Percentiles rank a stretch among this genome's conserved stretches.
Evolutionary conservation across 2,888 invertebrate genomes (phyloP).

Genomic region (Archaeoteleia sp.): DNA sequence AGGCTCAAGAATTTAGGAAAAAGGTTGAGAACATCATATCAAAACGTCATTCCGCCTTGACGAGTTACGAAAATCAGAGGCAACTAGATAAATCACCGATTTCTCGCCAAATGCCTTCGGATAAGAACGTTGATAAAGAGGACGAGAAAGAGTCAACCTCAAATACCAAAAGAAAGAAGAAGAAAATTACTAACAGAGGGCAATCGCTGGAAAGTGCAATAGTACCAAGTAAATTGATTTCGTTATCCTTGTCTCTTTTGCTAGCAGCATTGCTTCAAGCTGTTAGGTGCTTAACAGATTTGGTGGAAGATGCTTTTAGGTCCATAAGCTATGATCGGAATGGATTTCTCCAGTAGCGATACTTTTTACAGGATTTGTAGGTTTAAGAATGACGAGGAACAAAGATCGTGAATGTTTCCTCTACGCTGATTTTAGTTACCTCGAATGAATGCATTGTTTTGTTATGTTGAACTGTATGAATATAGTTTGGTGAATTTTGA

Average conservation of each 20-base stretch:
- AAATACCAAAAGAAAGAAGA: conserved; percentile 61
- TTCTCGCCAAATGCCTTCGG: conserved; percentile 5
- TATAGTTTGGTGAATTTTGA: no score
- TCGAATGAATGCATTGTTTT: neutral
- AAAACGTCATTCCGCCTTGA: conserved; percentile 48
- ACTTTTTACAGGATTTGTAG: no score
- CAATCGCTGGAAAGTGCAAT: conserved; percentile 60
- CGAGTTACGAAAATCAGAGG: conserved; percentile 10
- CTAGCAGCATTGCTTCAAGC: conserved; percentile 80
- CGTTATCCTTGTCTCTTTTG: conserved; percentile 79
- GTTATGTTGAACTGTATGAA: no score
- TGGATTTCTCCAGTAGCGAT: conserved; percentile 41
- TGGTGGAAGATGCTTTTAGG: conserved; percentile 77
- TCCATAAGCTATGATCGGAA: conserved; percentile 65
- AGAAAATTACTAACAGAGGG: conserved; percentile 55
- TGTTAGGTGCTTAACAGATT: conserved; percentile 79
- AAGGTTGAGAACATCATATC: conserved; percentile 58
- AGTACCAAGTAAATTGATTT: conserved; percentile 77
- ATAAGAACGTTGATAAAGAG: conserved; percentile 18
- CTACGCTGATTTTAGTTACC: no score
- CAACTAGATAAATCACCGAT: conserved; percentile 12
- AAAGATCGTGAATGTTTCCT: no score
- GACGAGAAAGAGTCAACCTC: conserved; percentile 34
- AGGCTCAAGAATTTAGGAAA: conserved; percentile 58
- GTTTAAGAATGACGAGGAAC: no score